Evolutionary conservation across 2,797 vertebrate genomes (phyloP).

Genomic region (Stomatorhinus walkeri): DNA sequence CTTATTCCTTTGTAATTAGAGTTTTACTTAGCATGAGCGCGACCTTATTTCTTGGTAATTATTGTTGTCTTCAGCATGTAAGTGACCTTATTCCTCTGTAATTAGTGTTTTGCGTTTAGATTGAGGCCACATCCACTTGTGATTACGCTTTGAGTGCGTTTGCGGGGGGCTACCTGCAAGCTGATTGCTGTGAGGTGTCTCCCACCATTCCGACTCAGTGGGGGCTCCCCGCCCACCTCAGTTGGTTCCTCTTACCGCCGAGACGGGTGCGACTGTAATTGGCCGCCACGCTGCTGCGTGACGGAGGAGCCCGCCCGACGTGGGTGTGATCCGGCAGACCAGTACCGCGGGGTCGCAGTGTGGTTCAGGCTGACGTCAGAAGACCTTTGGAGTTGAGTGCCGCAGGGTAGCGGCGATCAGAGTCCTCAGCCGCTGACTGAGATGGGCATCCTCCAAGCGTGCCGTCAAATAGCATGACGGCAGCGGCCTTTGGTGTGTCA

Average conservation of each 20-base stretch:
- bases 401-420: neutral
- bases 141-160: neutral
- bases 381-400: neutral
- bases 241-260: neutral
- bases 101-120: neutral
- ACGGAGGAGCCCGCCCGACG: neutral
- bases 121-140: neutral
- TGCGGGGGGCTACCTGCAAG: neutral
- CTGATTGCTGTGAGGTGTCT: neutral
- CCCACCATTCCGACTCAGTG: neutral
- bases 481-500: neutral
- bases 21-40: neutral
- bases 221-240: neutral
- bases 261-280: neutral
- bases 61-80: neutral
- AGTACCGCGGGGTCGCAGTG: neutral
- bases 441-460: neutral
- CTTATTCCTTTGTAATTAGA: conserved; percentile 16
- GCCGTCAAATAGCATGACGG: neutral
- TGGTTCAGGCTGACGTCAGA: neutral
- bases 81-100: conserved; percentile 13
- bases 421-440: neutral
- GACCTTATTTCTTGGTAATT: conserved; percentile 11
- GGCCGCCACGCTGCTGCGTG: neutral
- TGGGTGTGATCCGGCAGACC: neutral